These are phyloP conservation scores for Pelagia noctiluca DNA, from an alignment of 30 jellyfish, hydroid and myxozoan species.

Conservation along the genomic window DNA sequence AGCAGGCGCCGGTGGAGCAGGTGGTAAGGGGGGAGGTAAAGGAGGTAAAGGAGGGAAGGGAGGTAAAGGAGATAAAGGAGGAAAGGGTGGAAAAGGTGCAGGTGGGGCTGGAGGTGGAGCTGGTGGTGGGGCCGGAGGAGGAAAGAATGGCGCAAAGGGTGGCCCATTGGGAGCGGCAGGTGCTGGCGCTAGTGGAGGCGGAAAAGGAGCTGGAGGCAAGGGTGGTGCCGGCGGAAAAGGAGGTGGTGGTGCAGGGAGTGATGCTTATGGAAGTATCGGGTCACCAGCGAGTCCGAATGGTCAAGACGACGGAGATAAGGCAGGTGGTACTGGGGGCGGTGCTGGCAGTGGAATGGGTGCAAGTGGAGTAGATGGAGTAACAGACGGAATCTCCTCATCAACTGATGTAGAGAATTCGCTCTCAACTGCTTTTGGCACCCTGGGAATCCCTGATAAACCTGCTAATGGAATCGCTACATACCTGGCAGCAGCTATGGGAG, in stretches of 20 bases:
- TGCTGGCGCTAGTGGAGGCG: constrained; percentile 33
- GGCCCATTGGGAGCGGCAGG: constrained; percentile 12
- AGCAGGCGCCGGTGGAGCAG: constrained; percentile 11
- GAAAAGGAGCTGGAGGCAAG: constrained; percentile 62
- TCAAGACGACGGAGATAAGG: constrained; percentile 15
- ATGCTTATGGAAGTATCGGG: constrained; percentile 73
- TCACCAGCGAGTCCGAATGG: constrained; percentile 74
- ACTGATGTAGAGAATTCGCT: constrained; percentile 72
- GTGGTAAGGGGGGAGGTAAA: not conserved
- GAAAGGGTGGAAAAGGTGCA: constrained; percentile 46
- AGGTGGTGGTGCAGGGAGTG: constrained; percentile 47
- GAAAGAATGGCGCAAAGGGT: constrained; percentile 2
- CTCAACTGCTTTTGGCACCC: constrained; percentile 53
- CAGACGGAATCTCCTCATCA: constrained; percentile 71
- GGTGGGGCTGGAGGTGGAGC: constrained; percentile 75
- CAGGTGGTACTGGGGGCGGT: constrained; percentile 66
- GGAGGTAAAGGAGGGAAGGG: not conserved
- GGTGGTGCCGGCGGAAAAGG: constrained; percentile 73
- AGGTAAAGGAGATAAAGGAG: constrained; percentile 47
- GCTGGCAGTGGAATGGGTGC: constrained; percentile 86
- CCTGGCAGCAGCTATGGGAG: constrained; percentile 83
- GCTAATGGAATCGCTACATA: constrained; percentile 76
- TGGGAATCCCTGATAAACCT: constrained; percentile 78
- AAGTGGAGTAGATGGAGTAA: constrained; percentile 73
- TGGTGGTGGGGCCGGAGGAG: constrained; percentile 33